Base-by-base conservation (phyloP, 2,797 vertebrate genomes). In the Distichodus sexfasciatus region DNA sequence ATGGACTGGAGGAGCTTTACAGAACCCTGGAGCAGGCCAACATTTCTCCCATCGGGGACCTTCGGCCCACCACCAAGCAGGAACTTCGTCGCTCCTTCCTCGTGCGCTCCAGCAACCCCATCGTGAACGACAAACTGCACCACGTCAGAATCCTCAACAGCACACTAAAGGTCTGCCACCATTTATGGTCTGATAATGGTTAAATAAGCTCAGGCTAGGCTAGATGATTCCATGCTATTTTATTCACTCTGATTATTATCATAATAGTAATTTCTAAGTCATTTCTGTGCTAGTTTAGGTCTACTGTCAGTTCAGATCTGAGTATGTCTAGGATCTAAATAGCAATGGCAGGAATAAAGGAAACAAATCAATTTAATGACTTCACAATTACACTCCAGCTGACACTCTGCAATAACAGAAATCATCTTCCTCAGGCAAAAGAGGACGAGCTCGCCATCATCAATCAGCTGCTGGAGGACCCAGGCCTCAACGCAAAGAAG, bases 401-500 rank as follows among this genome's bases (percentile, higher is more conserved):
- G n/a, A n/a, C n/a, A n/a, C n/a, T n/a, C n/a, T n/a, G n/a, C n/a
- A n/a, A n/a, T 40, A 21, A 58, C 6, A 3, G 14, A 29, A 9
- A 51, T 29, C 26, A 1, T 14, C 11, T 35, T 11, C 31, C 19
- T 46, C 87, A 95, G 93, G 90, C 92, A 12, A 95, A 94, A 86
- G 91, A 95, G 90, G 94, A 90, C 0, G 90, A 94, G 84, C 85
- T 95, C 74, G 86, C 83, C 9, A 77, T 91, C 43, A 92, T 95
- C 87, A 91, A 92, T 80, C 87, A 83, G 55, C 90, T 94, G 71
- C 86, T 96, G 71, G 90, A 95, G 65, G 92, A 94, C 64, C 92
- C 92, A 11, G 88, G 81, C 69, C 86, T 95, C 74, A 93, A 91
- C 53, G 91, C 92, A 48, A 93, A 94, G 86, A 94, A 89, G 82